phyloP scores from a whole-genome alignment of 2,797 vertebrate genomes.

The Corythornis leucogaster region DNA sequence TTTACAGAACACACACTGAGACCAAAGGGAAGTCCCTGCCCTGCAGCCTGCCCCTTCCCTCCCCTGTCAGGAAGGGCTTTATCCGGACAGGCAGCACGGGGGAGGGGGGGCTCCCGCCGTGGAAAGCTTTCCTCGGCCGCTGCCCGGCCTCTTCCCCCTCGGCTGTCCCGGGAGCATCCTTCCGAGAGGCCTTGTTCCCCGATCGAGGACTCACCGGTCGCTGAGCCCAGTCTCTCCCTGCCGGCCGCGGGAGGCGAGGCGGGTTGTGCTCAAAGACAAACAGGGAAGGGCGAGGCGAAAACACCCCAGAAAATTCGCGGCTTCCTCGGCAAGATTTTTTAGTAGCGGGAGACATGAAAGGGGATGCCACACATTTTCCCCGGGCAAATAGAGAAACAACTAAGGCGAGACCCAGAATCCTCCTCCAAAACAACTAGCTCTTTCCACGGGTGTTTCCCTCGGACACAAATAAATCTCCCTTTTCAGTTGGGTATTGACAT shows the following conservation, averaged over 20 bases:
- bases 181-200: neutral
- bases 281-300: neutral
- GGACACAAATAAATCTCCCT: neutral
- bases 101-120: neutral
- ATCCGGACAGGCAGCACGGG: neutral
- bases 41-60: constrained; percentile 55
- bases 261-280: accelerated
- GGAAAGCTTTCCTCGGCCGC: neutral
- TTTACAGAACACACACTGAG: constrained; percentile 72
- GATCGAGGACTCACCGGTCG: neutral
- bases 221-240: neutral
- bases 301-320: neutral
- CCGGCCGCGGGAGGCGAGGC: accelerated
- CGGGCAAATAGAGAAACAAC: neutral
- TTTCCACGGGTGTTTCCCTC: neutral
- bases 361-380: neutral
- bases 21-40: constrained; percentile 58
- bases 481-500: neutral
- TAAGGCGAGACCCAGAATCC: neutral
- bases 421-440: neutral
- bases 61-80: constrained; percentile 50
- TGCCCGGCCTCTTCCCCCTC: neutral
- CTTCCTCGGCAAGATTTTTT: neutral
- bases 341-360: accelerated
- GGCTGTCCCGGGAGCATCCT: neutral